These are phyloP conservation scores for Hippocampus comes DNA, from an alignment of 2,113 vertebrate genomes.

Conservation along the genomic window DNA sequence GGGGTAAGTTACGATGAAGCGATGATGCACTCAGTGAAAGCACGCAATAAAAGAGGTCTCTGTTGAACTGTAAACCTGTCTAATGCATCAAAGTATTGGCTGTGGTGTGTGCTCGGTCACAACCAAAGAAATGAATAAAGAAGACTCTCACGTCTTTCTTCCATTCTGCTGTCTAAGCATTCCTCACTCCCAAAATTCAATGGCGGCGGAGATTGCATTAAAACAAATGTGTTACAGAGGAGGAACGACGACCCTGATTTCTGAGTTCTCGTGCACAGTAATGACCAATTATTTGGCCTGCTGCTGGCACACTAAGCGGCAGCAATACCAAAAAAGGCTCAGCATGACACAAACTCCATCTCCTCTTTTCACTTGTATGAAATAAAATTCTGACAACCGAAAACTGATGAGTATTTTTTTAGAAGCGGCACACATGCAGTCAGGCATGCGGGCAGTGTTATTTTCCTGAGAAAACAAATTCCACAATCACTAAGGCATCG, in stretches of 20 bases:
- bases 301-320: slow-evolving; percentile 3
- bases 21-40: slow-evolving; percentile 54
- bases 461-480: slow-evolving; percentile 19
- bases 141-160: slow-evolving; percentile 20
- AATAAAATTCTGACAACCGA: slow-evolving; percentile 29
- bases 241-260: slow-evolving; percentile 42
- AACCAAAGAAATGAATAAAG: slow-evolving; percentile 19
- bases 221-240: slow-evolving; percentile 28
- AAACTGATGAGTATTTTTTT: neutral
- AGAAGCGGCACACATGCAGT: neutral
- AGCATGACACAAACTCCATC: slow-evolving; percentile 6
- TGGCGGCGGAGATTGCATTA: slow-evolving; percentile 42
- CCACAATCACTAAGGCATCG: slow-evolving; percentile 2
- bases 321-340: neutral
- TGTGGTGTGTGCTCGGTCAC: slow-evolving; percentile 23
- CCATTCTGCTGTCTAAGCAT: slow-evolving; percentile 22
- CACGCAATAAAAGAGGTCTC: slow-evolving; percentile 48
- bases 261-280: slow-evolving; percentile 33
- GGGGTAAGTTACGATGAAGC: slow-evolving; percentile 63
- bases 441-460: neutral
- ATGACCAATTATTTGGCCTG: slow-evolving; percentile 59
- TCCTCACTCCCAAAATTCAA: slow-evolving; percentile 30
- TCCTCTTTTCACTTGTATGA: slow-evolving; percentile 25
- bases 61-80: slow-evolving; percentile 64
- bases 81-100: slow-evolving; percentile 57